These are phyloP conservation scores for Halcyon leucocephala DNA, from an alignment of 2,797 vertebrate species.

Conservation along the genomic window DNA sequence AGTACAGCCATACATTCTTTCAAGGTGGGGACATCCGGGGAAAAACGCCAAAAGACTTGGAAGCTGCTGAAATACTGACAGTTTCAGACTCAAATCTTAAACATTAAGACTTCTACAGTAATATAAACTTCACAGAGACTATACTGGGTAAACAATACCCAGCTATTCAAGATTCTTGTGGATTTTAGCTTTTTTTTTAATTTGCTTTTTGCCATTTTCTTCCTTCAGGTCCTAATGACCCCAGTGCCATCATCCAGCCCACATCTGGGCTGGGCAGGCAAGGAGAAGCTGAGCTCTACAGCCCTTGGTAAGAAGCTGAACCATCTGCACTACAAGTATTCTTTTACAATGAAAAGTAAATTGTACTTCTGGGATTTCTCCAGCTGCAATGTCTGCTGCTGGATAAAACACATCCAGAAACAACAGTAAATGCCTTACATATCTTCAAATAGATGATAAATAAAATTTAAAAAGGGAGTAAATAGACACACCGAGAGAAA, in stretches of 20 bases:
- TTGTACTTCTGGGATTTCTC: neutral
- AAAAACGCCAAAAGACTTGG: neutral
- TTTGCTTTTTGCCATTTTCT: neutral
- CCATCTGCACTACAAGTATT: neutral
- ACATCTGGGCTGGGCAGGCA: rapidly evolving
- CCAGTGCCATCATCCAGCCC: rapidly evolving
- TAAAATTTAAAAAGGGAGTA: neutral
- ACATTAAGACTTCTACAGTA: neutral
- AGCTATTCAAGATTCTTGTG: neutral
- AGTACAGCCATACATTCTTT: neutral
- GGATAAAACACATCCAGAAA: neutral
- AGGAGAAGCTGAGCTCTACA: neutral
- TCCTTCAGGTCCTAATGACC: neutral
- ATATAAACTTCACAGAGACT: neutral
- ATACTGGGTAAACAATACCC: neutral
- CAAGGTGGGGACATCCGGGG: neutral
- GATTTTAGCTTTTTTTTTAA: neutral
- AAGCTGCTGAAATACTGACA: neutral
- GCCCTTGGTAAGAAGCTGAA: neutral
- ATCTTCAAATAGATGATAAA: neutral
- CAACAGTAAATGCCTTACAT: neutral
- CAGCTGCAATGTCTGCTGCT: neutral
- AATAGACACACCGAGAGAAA: neutral
- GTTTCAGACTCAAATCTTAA: neutral
- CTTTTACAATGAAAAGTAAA: neutral